A percentile compares a stretch with the other conserved stretches of the same genome.
Conservation (phyloP, 2,888 invertebrate species). For the Harpagoxenus sublaevis region DNA sequence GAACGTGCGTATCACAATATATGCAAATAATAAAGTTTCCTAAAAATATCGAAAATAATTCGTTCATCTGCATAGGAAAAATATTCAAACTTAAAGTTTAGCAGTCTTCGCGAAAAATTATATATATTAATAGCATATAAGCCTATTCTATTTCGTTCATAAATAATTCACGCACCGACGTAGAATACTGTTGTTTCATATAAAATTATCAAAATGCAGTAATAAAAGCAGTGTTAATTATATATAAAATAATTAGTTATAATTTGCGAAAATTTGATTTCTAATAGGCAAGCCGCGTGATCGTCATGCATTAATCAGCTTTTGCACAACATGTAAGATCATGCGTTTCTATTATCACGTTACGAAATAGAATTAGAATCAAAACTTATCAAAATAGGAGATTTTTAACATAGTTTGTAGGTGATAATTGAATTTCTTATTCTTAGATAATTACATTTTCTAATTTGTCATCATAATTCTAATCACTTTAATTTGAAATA, state of each 20-base stretch:
- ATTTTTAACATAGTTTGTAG: not conserved
- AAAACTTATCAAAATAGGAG: slow-evolving; percentile 5
- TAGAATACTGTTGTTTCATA: slow-evolving; percentile 33
- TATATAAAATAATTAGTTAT: slow-evolving; percentile 25
- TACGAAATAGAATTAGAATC: not conserved
- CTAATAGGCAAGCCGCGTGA: not conserved
- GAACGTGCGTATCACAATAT: slow-evolving; percentile 19
- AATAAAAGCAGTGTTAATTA: slow-evolving; percentile 5
- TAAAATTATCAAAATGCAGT: slow-evolving; percentile 19
- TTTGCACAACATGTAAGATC: not conserved
- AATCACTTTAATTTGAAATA: slow-evolving; percentile 15
- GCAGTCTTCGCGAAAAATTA: slow-evolving; percentile 35
- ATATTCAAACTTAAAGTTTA: slow-evolving; percentile 19
- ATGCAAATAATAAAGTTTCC: slow-evolving; percentile 3
- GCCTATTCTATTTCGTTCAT: slow-evolving; percentile 14
- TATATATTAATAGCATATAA: not conserved
- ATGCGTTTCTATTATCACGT: not conserved
- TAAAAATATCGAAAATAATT: slow-evolving; percentile 8
- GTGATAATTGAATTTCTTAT: not conserved
- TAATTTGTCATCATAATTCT: not conserved
- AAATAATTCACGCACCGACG: slow-evolving; percentile 34
- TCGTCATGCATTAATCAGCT: not conserved
- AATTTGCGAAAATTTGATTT: not conserved
- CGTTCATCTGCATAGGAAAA: not conserved
- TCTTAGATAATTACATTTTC: not conserved